phyloP scores from a whole-genome alignment of 2,797 vertebrate species.

The Lutjanus argentimaculatus region DNA sequence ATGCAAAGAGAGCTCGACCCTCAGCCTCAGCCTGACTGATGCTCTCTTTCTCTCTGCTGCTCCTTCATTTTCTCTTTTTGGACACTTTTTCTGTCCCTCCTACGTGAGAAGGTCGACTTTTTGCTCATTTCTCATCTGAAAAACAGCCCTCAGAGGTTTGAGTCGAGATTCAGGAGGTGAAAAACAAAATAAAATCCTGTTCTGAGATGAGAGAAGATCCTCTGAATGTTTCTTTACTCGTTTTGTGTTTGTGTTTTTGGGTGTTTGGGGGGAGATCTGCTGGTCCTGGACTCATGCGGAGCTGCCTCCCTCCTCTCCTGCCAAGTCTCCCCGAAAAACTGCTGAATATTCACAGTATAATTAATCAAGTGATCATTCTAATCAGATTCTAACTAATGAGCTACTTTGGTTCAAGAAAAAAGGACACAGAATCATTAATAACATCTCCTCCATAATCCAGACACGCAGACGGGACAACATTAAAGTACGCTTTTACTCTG shows the following conservation, averaged over 20 bases:
- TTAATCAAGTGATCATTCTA: constrained; percentile 26
- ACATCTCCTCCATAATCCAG: not conserved
- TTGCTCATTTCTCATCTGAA: not conserved
- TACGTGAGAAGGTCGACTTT: not conserved
- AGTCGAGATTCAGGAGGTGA: not conserved
- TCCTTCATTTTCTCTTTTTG: not conserved
- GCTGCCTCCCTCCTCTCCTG: constrained; percentile 20
- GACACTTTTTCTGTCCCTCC: not conserved
- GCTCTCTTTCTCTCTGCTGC: not conserved
- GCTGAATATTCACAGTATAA: constrained; percentile 32
- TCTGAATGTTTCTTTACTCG: not conserved
- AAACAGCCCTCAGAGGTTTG: not conserved
- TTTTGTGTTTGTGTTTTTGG: not conserved
- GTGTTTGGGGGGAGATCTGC: not conserved
- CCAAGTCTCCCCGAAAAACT: constrained; percentile 16
- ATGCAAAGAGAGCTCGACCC: constrained; percentile 42
- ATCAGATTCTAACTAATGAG: constrained; percentile 52
- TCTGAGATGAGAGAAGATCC: not conserved
- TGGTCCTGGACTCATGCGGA: not conserved
- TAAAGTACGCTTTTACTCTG: not conserved
- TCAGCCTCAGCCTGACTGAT: constrained; percentile 14
- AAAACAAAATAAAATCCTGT: not conserved
- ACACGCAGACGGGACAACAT: not conserved
- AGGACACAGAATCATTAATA: constrained; percentile 8
- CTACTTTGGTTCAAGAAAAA: constrained; percentile 20